A percentile compares a stretch with the other conserved stretches of the same genome.
These are phyloP conservation scores for Heliconius melpomene DNA, from an alignment of 1,140 invertebrate genomes.

Conservation along the genomic window DNA sequence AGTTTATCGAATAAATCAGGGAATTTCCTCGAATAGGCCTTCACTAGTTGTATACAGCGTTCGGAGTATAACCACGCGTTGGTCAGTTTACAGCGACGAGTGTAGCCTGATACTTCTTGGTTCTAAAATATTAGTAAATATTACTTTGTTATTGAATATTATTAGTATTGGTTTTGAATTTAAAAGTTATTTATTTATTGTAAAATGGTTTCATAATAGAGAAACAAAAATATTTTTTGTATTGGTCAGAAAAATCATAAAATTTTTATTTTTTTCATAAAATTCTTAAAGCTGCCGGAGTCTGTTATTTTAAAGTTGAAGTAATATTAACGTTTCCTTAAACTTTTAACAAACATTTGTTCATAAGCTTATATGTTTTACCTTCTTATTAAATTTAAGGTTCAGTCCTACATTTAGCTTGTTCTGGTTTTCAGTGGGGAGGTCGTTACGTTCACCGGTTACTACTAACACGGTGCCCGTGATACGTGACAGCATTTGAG, in stretches of 20 bases:
- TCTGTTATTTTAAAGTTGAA: too few species aligned
- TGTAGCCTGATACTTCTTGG: conserved; percentile 90
- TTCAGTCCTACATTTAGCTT: conserved; percentile 94
- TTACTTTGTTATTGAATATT: background rate
- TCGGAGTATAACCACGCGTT: conserved; percentile 91
- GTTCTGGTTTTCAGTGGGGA: conserved; percentile 62
- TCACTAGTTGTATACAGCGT: conserved; percentile 87
- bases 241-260: too few species aligned
- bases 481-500: conserved; percentile 88
- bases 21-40: conserved; percentile 86
- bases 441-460: conserved; percentile 61
- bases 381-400: conserved; percentile 94
- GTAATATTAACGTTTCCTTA: too few species aligned
- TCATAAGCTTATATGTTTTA: conserved; percentile 47
- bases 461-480: conserved; percentile 90
- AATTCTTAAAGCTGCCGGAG: too few species aligned
- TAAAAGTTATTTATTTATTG: too few species aligned
- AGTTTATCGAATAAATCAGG: conserved; percentile 88
- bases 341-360: too few species aligned
- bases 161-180: too few species aligned
- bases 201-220: too few species aligned
- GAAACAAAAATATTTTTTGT: too few species aligned
- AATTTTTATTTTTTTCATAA: too few species aligned
- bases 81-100: conserved; percentile 83
- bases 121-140: conserved; percentile 63